These are phyloP conservation scores for Trachops cirrhosus DNA, from an alignment of 2,797 vertebrate genomes.

Conservation along the genomic window DNA sequence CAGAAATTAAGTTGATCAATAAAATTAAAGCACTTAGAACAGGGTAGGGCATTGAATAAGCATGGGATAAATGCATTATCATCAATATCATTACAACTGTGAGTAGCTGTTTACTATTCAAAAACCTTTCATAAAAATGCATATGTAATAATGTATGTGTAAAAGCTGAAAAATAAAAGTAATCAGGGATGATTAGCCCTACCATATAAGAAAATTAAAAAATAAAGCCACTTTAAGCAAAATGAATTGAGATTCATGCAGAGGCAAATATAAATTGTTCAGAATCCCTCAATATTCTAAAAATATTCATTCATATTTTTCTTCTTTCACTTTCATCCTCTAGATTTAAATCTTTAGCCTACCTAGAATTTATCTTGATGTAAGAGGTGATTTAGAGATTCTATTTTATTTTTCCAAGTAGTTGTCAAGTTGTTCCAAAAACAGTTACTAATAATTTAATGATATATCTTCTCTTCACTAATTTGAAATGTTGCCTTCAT, in stretches of 20 bases:
- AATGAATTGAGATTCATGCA: not conserved
- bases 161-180: not conserved
- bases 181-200: not conserved
- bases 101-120: not conserved
- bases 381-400: not conserved
- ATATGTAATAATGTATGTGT: not conserved
- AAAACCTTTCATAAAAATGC: not conserved
- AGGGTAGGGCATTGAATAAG: not conserved
- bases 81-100: not conserved
- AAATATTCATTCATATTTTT: not conserved
- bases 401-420: not conserved
- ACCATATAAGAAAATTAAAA: not conserved
- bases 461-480: not conserved
- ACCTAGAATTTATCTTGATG: not conserved
- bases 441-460: not conserved
- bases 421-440: not conserved
- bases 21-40: not conserved
- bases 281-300: not conserved
- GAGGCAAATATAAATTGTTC: not conserved
- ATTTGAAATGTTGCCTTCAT: not conserved
- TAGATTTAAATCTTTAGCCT: not conserved
- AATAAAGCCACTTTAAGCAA: not conserved
- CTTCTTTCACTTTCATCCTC: not conserved
- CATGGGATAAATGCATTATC: not conserved
- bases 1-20: not conserved